Conservation (phyloP, 2,888 invertebrate genomes). For the Hirtodrosophila confusa region DNA sequence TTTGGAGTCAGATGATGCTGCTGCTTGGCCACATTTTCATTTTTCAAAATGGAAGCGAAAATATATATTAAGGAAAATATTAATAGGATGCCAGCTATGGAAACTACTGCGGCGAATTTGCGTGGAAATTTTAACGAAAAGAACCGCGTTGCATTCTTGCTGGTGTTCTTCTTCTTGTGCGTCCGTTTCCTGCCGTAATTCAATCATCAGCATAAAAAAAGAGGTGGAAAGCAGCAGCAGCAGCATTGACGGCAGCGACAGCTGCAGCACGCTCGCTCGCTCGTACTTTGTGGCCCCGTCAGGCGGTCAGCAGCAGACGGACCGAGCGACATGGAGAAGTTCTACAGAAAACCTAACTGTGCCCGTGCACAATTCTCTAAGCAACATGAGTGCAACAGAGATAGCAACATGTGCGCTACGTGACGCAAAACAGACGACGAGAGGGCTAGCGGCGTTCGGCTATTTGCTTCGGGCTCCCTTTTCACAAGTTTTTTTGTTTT, state of each 20-base stretch:
- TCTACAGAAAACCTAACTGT: constrained; percentile 57
- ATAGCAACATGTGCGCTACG: constrained; percentile 49
- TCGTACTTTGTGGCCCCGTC: constrained; percentile 45
- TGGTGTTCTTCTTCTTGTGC: constrained; percentile 28
- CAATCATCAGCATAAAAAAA: constrained; percentile 55
- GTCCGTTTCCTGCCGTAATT: constrained; percentile 59
- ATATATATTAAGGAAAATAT: constrained; percentile 13
- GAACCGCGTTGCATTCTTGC: constrained; percentile 35
- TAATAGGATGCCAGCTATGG: background rate
- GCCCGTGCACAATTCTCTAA: constrained; percentile 39
- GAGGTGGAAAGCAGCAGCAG: constrained; percentile 42
- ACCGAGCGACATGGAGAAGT: constrained; percentile 47
- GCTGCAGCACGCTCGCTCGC: constrained; percentile 51
- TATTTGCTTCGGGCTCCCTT: constrained; percentile 58
- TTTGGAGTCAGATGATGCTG: constrained; percentile 37
- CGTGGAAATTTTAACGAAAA: constrained; percentile 33
- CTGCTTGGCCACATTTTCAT: constrained; percentile 40
- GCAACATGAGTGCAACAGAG: constrained; percentile 26
- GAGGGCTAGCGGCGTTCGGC: constrained; percentile 20
- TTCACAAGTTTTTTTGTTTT: constrained; percentile 34
- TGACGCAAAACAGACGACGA: constrained; percentile 49
- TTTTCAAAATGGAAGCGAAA: constrained; percentile 54
- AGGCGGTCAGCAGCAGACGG: constrained; percentile 12
- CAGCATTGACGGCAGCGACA: constrained; percentile 42
- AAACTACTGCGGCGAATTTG: constrained; percentile 17